Conservation (phyloP, 2,888 invertebrate genomes). For the Fabriciana adippe region DNA sequence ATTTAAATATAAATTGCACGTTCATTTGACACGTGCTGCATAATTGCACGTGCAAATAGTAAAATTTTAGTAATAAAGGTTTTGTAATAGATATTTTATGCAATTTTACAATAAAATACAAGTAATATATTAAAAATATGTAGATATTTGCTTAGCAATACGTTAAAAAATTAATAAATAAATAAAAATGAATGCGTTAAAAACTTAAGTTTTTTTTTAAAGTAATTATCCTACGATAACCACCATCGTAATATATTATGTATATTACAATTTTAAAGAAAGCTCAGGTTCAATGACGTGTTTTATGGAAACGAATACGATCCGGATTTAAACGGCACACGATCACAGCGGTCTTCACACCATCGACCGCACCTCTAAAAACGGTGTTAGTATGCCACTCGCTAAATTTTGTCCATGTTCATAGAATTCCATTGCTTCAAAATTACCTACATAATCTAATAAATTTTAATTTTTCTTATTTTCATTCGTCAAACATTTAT, state of each 20-base stretch:
- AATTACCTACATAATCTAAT: background rate
- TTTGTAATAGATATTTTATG: background rate
- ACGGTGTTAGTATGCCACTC: conserved; percentile 24
- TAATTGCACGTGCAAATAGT: conserved; percentile 13
- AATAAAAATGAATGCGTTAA: too few species aligned
- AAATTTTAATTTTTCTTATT: too few species aligned
- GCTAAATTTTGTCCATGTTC: conserved; percentile 5
- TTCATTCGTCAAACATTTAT: too few species aligned
- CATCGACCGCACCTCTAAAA: conserved; percentile 23
- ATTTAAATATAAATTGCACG: conserved; percentile 4
- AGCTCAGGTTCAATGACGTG: background rate
- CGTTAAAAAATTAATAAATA: too few species aligned
- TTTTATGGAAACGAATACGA: conserved; percentile 18
- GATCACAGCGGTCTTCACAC: conserved; percentile 15
- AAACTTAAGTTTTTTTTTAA: too few species aligned
- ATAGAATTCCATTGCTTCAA: background rate
- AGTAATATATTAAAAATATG: too few species aligned
- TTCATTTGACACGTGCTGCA: conserved; percentile 4
- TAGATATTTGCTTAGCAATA: too few species aligned
- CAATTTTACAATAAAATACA: too few species aligned
- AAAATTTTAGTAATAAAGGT: background rate
- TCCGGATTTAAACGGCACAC: conserved; percentile 16
- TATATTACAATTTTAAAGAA: too few species aligned
- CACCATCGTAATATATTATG: too few species aligned
- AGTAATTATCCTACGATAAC: too few species aligned